Evolutionary conservation across 2,797 vertebrate species (phyloP).

Genomic region (Danio jaintianensis): DNA sequence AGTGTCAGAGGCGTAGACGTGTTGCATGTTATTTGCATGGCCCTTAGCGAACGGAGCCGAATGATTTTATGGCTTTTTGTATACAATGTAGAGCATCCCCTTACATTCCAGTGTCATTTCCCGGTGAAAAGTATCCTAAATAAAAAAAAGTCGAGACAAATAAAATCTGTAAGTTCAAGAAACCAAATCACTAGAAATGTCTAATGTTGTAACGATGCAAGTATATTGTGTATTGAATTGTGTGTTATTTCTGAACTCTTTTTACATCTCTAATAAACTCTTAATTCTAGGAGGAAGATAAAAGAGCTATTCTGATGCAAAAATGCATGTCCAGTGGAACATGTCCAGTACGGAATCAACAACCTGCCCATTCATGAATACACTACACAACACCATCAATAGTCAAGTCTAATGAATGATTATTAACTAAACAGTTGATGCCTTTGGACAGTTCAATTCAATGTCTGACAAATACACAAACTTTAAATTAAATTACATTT

Average conservation of each 20-base stretch:
- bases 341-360: slow-evolving; percentile 38
- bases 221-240: not conserved
- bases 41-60: slow-evolving; percentile 72
- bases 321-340: not conserved
- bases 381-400: slow-evolving; percentile 48
- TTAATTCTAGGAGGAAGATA: not conserved
- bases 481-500: not conserved
- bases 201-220: not conserved
- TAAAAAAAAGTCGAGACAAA: not conserved
- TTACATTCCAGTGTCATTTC: slow-evolving; percentile 69
- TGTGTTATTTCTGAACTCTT: not conserved
- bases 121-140: slow-evolving; percentile 53
- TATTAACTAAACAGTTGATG: slow-evolving; percentile 41
- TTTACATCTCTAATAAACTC: not conserved
- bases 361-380: slow-evolving; percentile 44
- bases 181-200: not conserved
- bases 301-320: not conserved
- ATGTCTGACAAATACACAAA: slow-evolving; percentile 22
- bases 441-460: slow-evolving; percentile 23
- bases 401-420: slow-evolving; percentile 28
- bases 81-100: slow-evolving; percentile 55
- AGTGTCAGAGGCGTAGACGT: slow-evolving; percentile 76
- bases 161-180: not conserved
- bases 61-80: slow-evolving; percentile 76
- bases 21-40: slow-evolving; percentile 80